Evolutionary conservation across 1,140 invertebrate genomes (phyloP).

Genomic region (Artemia franciscana): DNA sequence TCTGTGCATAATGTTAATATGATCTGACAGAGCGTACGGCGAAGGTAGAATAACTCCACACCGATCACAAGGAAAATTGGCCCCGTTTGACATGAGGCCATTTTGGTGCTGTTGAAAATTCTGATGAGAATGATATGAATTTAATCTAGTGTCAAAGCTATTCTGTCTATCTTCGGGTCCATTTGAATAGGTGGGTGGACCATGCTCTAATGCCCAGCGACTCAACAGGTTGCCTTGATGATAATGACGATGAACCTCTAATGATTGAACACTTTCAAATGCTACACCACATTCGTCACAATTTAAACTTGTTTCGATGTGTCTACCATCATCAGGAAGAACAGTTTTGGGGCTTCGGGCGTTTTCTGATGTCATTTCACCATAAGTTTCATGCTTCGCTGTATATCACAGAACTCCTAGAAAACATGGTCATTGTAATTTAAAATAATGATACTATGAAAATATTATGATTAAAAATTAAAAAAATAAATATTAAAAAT

Average conservation of each 20-base stretch:
- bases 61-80: conserved; percentile 48
- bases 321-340: background rate
- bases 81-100: conserved; percentile 17
- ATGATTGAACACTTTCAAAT: background rate
- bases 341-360: background rate
- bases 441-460: no score
- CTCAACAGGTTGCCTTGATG: background rate
- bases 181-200: background rate
- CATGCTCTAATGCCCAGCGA: background rate
- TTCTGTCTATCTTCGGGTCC: background rate
- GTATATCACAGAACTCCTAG: no score
- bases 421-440: no score
- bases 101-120: background rate
- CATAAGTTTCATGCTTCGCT: no score
- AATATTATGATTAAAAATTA: no score
- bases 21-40: conserved; percentile 38
- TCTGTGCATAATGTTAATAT: conserved; percentile 35
- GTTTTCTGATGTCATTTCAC: background rate
- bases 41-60: conserved; percentile 50
- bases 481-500: no score
- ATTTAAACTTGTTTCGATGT: background rate
- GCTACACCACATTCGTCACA: background rate
- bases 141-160: background rate
- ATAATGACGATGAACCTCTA: background rate
- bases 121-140: background rate